Conservation (phyloP, 64 coral and sea anemone species). For the Montipora capricornis region DNA sequence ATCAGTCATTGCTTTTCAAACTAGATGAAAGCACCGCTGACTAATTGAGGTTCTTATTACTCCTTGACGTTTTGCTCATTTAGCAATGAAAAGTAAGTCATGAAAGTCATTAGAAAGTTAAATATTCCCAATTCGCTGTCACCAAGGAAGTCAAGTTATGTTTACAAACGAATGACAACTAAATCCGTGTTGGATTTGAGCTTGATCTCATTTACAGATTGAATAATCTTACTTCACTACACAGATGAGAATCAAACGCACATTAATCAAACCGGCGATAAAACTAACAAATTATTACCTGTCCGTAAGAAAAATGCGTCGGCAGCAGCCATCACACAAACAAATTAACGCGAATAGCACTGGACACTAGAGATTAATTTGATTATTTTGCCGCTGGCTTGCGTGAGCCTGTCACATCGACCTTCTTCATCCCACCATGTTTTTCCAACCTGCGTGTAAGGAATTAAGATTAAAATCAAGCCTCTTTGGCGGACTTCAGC, state of each 20-base stretch:
- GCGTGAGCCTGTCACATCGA: background rate
- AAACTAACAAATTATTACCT: background rate
- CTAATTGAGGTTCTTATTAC: too few species aligned
- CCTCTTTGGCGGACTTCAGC: background rate
- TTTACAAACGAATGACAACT: background rate
- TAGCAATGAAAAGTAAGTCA: background rate
- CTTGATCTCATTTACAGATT: background rate
- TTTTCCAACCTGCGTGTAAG: too few species aligned
- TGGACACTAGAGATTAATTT: slow-evolving; percentile 44
- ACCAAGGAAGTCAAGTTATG: background rate
- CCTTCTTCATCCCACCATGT: too few species aligned
- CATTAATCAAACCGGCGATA: background rate
- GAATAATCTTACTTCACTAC: background rate
- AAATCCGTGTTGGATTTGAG: background rate
- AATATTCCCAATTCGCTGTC: background rate
- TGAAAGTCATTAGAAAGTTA: background rate
- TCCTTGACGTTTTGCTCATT: too few species aligned
- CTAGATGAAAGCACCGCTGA: too few species aligned
- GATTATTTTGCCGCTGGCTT: slow-evolving; percentile 13
- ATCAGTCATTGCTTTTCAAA: too few species aligned
- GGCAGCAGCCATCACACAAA: slow-evolving; percentile 6
- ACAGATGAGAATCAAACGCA: background rate
- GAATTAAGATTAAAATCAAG: too few species aligned
- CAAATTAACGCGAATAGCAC: background rate
- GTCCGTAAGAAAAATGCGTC: background rate